Evolutionary conservation across 2,888 invertebrate genomes (phyloP).

Genomic region (Caenorhabditis becei): DNA sequence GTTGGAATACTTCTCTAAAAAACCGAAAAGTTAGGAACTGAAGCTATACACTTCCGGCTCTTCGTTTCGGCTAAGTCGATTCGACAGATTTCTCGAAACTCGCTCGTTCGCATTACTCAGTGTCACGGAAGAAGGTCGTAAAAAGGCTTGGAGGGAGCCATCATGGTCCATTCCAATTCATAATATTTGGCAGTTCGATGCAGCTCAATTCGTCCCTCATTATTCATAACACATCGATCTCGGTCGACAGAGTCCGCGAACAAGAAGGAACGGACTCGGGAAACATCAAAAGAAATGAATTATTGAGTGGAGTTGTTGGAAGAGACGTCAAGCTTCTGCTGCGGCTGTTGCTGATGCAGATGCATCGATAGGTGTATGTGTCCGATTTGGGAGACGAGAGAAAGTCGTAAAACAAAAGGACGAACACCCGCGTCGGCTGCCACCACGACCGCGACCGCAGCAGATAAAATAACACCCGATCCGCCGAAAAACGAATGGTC

Average conservation of each 20-base stretch:
- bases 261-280: neutral
- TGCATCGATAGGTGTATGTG: slow-evolving; percentile 30
- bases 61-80: slow-evolving; percentile 47
- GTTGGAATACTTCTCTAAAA: neutral
- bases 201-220: slow-evolving; percentile 33
- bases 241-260: neutral
- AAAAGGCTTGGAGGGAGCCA: slow-evolving; percentile 21
- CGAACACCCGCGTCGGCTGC: slow-evolving; percentile 47
- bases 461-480: slow-evolving; percentile 33
- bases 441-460: slow-evolving; percentile 25
- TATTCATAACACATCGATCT: slow-evolving; percentile 60
- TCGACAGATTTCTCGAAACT: slow-evolving; percentile 50
- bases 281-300: slow-evolving; percentile 56
- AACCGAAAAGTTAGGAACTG: slow-evolving; percentile 1
- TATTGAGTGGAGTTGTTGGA: slow-evolving; percentile 41
- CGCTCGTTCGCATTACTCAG: slow-evolving; percentile 27
- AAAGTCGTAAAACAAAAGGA: slow-evolving; percentile 51
- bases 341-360: slow-evolving; percentile 6
- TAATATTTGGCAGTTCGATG: slow-evolving; percentile 35
- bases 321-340: slow-evolving; percentile 14
- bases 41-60: slow-evolving; percentile 50
- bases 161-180: slow-evolving; percentile 30
- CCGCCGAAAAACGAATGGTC: neutral
- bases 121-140: slow-evolving; percentile 59
- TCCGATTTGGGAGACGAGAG: slow-evolving; percentile 8